Base-by-base conservation (phyloP, 2,113 vertebrate species). In the Phalacrocorax pelagicus region DNA sequence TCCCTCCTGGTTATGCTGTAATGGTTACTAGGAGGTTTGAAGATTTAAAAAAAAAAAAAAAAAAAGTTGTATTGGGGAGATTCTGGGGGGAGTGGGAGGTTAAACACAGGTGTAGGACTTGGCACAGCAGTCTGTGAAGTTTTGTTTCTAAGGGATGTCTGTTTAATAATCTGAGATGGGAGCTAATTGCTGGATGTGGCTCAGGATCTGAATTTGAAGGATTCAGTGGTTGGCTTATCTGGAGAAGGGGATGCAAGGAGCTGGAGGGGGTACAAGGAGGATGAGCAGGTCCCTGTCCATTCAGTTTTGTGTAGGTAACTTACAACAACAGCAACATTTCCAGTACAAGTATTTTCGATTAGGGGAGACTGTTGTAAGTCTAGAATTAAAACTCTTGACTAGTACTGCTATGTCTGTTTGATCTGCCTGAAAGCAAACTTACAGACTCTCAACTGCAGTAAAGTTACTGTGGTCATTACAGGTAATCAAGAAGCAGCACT, bases 381-480 rank as follows among this genome's bases (percentile, higher is more conserved):
- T 32, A 34, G 26, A 88, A 87, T 49, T 52, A 61, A 69, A 85
- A 57, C 15, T 36, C 10, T 16, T 62, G 34, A 9, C 0, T 8
- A n/a, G 9, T 36, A 6, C 15, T 52, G 13, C 12, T 59, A 7
- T 17, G 10, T 15, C n/a, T 30, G 20, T 15, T 22, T 38, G 51
- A 62, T n/a, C 23, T 32, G 5, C 7, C 52, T 52, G 7, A 22
- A 63, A 47, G 46, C 23, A 66, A 23, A 18, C 4, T 30, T 17
- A 6, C 6, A 5, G 26, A 5, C 13, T 4, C 13, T 2, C 36
- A 69, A 54, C 21, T 5, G 15, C 59, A 36, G 23, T 4, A 10
- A 9, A 49, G 5, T 40, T n/a, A 21, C 66, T 16, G 27, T 0
- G 0, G 29, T 6, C 63, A 1, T 13, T 15, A 3, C 34, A 12